Evolutionary conservation across 2,113 vertebrate species (phyloP), one percentile per base, ranked within the genome.

Genomic region (Jaculus jaculus): DNA sequence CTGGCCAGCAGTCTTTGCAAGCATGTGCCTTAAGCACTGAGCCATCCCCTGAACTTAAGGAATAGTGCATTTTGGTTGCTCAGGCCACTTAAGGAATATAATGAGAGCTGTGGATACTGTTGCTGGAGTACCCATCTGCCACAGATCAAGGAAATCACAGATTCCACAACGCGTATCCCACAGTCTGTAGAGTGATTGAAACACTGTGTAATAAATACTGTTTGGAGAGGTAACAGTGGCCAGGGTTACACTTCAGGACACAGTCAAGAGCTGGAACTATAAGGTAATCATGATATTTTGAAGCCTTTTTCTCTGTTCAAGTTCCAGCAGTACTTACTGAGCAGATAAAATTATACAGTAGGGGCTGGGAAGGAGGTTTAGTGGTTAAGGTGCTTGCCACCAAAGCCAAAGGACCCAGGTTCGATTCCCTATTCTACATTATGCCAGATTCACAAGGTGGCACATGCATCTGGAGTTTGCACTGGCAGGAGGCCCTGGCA

Each of bases 131-230:
- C 60, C 51, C 74, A 65, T 23, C 74, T 91, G 75, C 63, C 65
- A 74, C 1, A 66, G 1, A 89, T 84, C 75, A 73, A 28, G 34
- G 65, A 3, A 18, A 13, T 68, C 63, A 75, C 54, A 63, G 73
- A 94, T 74, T 94, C 23, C 60, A 34, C 5, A 34, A 72, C 87
- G 79, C 32, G 88, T 60, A 88, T 61, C 30, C 69, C 88, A 47
- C 23, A 91, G n/a, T 5, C 7, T 61, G 71, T 34, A 63, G 89
- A 26, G 58, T 69, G 83, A 92, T 85, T 81, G 68, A 81, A 11
- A 90, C 6, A 78, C 80, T 68, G 54, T 3, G 20, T 61, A 69
- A 72, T 63, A 84, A 73, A 60, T 5, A 73, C 58, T 73, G 21
- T 0, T 54, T 23, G 60, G 28, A 24, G n/a, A 74, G 42, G 51